Evolutionary conservation across 2,113 vertebrate genomes (phyloP).

Genomic region (human (Homo sapiens)): DNA sequence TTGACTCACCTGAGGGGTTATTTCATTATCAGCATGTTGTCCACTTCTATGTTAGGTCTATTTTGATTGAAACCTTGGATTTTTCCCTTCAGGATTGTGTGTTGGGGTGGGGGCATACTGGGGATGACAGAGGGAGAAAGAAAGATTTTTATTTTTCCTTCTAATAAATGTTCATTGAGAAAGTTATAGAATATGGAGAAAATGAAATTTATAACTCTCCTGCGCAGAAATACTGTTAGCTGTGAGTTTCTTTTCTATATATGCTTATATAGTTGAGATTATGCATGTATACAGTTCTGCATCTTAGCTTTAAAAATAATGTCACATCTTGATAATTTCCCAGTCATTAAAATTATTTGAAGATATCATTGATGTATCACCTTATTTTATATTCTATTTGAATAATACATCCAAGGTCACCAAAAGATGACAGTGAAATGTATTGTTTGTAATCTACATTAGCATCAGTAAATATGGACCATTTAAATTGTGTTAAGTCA

Average conservation of each 20-base stretch:
- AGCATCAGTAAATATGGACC: not conserved
- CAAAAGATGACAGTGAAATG: not conserved
- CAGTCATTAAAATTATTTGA: not conserved
- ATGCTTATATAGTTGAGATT: not conserved
- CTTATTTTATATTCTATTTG: not conserved
- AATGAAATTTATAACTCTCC: not conserved
- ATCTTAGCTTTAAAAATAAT: not conserved
- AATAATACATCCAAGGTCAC: not conserved
- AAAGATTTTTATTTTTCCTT: not conserved
- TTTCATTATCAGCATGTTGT: not conserved
- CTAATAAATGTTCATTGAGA: not conserved
- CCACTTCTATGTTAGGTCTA: constrained; percentile 4
- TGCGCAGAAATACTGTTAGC: not conserved
- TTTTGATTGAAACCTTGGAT: constrained; percentile 27
- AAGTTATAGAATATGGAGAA: not conserved
- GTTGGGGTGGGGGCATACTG: not conserved
- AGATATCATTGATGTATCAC: not conserved
- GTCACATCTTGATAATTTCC: constrained; percentile 12
- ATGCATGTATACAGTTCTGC: not conserved
- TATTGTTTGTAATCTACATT: not conserved
- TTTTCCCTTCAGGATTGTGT: not conserved
- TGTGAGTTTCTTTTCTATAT: not conserved
- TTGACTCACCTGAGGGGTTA: not conserved
- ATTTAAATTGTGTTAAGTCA: not conserved
- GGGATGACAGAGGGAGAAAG: not conserved